Base-by-base conservation (phyloP, 2,888 invertebrate species). In the Yponomeuta cagnagella region DNA sequence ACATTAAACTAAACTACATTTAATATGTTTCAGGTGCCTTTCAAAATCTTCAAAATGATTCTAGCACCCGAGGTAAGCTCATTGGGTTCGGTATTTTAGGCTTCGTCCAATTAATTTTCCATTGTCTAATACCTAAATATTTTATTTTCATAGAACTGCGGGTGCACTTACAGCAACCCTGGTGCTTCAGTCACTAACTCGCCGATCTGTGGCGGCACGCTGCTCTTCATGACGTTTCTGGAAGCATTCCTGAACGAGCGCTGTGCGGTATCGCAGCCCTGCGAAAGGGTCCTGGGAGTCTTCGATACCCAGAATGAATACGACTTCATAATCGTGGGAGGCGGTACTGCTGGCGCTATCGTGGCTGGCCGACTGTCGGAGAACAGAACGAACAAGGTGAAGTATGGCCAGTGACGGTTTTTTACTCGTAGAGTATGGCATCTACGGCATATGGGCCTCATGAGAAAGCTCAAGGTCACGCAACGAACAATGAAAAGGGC, bases 301-400 rank as follows among this genome's bases (percentile, higher is more conserved):
- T 72, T 77, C 23, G 77, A 77, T 8, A 75, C 77, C 12, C 89
- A 89, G 70, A 72, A 77, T 63, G 87, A 87, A 70, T 93, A 93
- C 76, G 93, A 93, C 76, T 93, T 93, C 77, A 87, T 93, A 63
- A 93, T 93, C 33, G 85, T 93, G 68, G 94, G 93, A 12, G 93
- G 91, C 33, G 93, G 93, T 37, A 88, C 93, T 68, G 92, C 92
- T 0, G 94, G 94, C 5, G 84, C 93, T 1, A 88, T 90, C 10
- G 93, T 90, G 0, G 93, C 93, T 2, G 89, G 89, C 4, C 85
- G 93, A 71, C 79, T 94, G 63, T 90, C 92, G 68, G 93, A 93
- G 75, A 82, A 89, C 23, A n/a, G 31, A 23, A 64, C 30, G 30
- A 30, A 64, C 10, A 64, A 64, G 64, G 23, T 30, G 23, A 9